Evolutionary conservation across 2,113 vertebrate genomes (phyloP), one percentile per base, ranked within the genome.

Genomic region (Beaufortia kweichowensis): DNA sequence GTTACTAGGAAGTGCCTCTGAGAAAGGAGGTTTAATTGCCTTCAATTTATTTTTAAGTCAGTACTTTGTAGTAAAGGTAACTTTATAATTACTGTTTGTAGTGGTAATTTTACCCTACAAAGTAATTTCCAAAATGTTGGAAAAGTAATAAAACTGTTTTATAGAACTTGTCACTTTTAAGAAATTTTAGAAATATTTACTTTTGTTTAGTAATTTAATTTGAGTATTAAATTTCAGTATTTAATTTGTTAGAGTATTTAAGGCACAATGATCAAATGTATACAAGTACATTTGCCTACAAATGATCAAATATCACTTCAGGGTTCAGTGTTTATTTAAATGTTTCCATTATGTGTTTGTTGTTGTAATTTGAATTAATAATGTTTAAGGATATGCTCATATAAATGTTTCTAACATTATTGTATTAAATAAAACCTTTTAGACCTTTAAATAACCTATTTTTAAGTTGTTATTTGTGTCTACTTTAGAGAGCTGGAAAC

Each of bases 241-340:
- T 46, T 12, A 15, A 33, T 46, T 62, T 81, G 6, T 83, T 64
- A 62, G 79, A 14, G 10, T 43, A 75, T 74, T 15, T 81, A 60
- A 39, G 56, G 55, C 70, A 61, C 50, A 63, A 17, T 79, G 68
- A 64, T 64, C 60, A 72, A 70, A 68, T 71, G 50, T 72, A 53
- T 64, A 53, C n/a, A 29, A 9, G 48, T 21, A 71, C 15, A 75
- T 70, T 62, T 53, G 19, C 23, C 29, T 68, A 43, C 26, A 62
- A 65, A 35, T 43, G 9, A 70, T 71, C 48, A 70, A 50, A 11
- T 11, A 10, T 81, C 59, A 72, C 62, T 24, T 78, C 35, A 53
- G 31, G 48, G 64, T 72, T 82, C 70, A 76, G 24, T 82, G 11
- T 83, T 85, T 76, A 43, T 76, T 80, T 75, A 84, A 21, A 72